These are phyloP conservation scores for Clanis bilineata DNA, from an alignment of 2,888 invertebrate genomes.

Conservation along the genomic window DNA sequence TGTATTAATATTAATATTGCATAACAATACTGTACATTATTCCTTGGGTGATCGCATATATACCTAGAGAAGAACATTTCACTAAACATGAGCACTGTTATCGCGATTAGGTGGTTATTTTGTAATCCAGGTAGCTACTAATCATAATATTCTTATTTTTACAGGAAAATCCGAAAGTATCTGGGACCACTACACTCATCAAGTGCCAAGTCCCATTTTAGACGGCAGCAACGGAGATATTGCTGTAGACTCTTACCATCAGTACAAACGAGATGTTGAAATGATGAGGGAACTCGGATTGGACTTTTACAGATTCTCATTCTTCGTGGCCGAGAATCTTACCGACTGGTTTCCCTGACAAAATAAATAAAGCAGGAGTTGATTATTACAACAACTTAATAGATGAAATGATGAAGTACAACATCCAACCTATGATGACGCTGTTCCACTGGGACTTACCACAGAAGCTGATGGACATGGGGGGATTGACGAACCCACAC, in stretches of 20 bases:
- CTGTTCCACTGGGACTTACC: constrained; percentile 79
- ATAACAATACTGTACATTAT: no score
- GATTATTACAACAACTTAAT: constrained; percentile 67
- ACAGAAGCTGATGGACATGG: constrained; percentile 71
- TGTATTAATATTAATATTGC: no score
- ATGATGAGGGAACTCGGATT: constrained; percentile 67
- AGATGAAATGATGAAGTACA: constrained; percentile 77
- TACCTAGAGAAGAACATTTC: no score
- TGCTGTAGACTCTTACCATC: constrained; percentile 82
- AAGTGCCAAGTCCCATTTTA: constrained; percentile 62
- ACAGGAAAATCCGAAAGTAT: constrained; percentile 81
- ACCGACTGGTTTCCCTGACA: constrained; percentile 77
- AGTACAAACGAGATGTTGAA: constrained; percentile 78
- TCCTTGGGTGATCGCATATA: no score
- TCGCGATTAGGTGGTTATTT: no score
- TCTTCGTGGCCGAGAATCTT: constrained; percentile 84
- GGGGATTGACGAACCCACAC: constrained; percentile 74
- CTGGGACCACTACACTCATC: constrained; percentile 83
- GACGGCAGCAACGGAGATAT: constrained; percentile 81
- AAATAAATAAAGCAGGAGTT: constrained; percentile 73
- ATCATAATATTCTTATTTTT: no score
- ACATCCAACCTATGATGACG: constrained; percentile 82
- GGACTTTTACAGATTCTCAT: constrained; percentile 78
- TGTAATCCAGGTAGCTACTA: no score
- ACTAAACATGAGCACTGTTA: no score